Percentiles rank a stretch among this genome's conserved stretches.
Conservation (phyloP, 2,797 vertebrate genomes). For the Eleutherodactylus coqui region DNA sequence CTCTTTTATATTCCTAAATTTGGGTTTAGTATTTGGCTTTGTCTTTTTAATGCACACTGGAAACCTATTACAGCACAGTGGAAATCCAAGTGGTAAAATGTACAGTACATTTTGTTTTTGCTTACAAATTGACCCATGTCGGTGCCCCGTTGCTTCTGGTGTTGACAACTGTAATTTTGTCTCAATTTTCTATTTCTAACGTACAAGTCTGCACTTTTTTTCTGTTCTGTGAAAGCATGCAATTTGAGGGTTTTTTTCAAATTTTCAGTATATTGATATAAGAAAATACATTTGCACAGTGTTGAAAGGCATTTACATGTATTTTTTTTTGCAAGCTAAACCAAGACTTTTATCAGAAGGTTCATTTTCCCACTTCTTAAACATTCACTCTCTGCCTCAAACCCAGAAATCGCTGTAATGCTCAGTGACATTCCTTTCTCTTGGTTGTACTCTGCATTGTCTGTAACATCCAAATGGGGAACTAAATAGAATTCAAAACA, state of each 20-base stretch:
- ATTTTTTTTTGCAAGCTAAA: not conserved
- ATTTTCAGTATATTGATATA: slow-evolving; percentile 32
- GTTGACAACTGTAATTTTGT: slow-evolving; percentile 56
- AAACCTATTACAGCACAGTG: slow-evolving; percentile 45
- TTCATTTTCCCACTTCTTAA: slow-evolving; percentile 2
- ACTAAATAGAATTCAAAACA: slow-evolving; percentile 9
- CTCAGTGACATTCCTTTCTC: not conserved
- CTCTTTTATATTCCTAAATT: slow-evolving; percentile 28
- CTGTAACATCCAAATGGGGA: not conserved
- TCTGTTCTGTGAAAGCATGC: slow-evolving; percentile 43
- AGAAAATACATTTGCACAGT: slow-evolving; percentile 32
- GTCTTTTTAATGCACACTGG: slow-evolving; percentile 37
- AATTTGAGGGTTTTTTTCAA: slow-evolving; percentile 47
- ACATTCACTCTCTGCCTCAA: not conserved
- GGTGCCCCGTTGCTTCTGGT: slow-evolving; percentile 42
- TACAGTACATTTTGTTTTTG: slow-evolving; percentile 55
- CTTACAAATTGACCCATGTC: slow-evolving; percentile 51
- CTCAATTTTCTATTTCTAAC: slow-evolving; percentile 46
- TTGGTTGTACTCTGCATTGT: not conserved
- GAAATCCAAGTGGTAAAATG: slow-evolving; percentile 42
- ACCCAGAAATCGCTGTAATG: not conserved
- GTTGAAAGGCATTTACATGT: slow-evolving; percentile 40
- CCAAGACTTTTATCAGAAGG: slow-evolving; percentile 27
- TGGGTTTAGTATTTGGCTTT: slow-evolving; percentile 31
- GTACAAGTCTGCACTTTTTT: slow-evolving; percentile 26